A percentile compares a stretch with the other conserved stretches of the same genome.
Evolutionary conservation across 2,888 invertebrate genomes (phyloP).

Genomic region (Euspilapteryx auroguttella): DNA sequence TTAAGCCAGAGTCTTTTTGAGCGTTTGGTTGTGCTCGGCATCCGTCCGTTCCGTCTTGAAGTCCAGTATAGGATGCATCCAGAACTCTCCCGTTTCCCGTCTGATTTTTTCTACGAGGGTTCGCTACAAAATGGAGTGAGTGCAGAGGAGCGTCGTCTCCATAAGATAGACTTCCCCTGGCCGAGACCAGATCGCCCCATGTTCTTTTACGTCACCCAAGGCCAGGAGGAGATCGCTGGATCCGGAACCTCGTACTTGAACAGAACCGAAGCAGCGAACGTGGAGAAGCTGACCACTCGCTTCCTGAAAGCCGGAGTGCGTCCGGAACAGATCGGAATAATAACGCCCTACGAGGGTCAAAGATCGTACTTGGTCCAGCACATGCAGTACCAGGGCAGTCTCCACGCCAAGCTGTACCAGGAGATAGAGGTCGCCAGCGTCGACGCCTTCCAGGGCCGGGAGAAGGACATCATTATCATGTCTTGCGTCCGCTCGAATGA

Average conservation of each 20-base stretch:
- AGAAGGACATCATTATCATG: conserved; percentile 99
- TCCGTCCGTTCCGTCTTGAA: conserved; percentile 94
- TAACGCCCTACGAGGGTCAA: conserved; percentile 99
- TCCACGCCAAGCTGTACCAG: conserved; percentile 95
- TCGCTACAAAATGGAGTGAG: conserved; percentile 98
- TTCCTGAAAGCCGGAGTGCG: conserved; percentile 94
- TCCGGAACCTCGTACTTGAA: conserved; percentile 98
- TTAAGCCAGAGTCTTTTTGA: conserved; percentile 97
- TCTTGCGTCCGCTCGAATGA: conserved; percentile 98
- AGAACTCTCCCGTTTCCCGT: conserved; percentile 94
- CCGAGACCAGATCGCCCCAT: conserved; percentile 95
- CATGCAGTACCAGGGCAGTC: conserved; percentile 97
- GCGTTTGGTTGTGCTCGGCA: conserved; percentile 94
- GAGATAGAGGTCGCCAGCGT: conserved; percentile 99
- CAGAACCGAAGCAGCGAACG: conserved; percentile 97
- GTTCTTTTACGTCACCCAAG: conserved; percentile 98
- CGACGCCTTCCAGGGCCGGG: conserved; percentile 98
- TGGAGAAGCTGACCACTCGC: conserved; percentile 95
- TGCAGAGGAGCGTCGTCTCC: conserved; percentile 88
- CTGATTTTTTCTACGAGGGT: conserved; percentile 99
- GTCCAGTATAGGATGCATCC: conserved; percentile 99
- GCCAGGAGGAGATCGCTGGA: conserved; percentile 98
- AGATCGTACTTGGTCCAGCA: conserved; percentile 96
- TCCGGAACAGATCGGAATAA: conserved; percentile 98
- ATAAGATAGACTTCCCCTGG: conserved; percentile 97